Conservation (phyloP, 2,113 vertebrate species). For the Oceanodroma tethys region DNA sequence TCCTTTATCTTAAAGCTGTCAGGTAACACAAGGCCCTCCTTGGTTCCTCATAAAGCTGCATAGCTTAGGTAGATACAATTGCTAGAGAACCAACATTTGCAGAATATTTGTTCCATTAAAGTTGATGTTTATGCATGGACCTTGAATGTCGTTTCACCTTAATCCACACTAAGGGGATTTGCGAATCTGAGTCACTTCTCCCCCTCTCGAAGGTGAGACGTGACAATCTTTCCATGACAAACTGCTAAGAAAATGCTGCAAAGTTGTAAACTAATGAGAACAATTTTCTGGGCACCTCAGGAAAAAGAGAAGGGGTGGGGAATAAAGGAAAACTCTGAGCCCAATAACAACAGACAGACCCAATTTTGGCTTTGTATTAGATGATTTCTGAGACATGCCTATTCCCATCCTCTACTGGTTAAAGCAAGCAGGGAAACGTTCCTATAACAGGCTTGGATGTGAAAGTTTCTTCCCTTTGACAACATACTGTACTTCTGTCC, state of each 20-base stretch:
- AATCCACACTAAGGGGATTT: too few relatives aligned
- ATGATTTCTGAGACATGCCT: background rate
- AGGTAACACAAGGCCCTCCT: too few relatives aligned
- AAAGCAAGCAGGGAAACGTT: background rate
- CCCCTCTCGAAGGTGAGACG: too few relatives aligned
- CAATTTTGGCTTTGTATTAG: background rate
- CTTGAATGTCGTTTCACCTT: too few relatives aligned
- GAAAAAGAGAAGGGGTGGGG: background rate
- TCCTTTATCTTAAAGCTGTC: too few relatives aligned
- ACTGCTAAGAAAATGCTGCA: background rate
- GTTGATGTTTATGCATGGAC: too few relatives aligned
- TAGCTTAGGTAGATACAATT: too few relatives aligned
- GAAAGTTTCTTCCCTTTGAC: background rate
- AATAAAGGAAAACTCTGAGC: background rate
- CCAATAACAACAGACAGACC: background rate
- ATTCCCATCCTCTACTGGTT: background rate
- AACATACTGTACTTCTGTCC: background rate
- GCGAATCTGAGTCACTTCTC: too few relatives aligned
- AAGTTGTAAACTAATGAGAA: background rate
- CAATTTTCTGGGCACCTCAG: background rate
- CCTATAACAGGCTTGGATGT: background rate
- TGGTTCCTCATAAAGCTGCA: too few relatives aligned
- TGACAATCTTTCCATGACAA: background rate
- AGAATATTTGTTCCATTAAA: too few relatives aligned
- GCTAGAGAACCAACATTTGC: too few relatives aligned